phyloP scores from a whole-genome alignment of 2,797 vertebrate genomes.

The Mus spretus region DNA sequence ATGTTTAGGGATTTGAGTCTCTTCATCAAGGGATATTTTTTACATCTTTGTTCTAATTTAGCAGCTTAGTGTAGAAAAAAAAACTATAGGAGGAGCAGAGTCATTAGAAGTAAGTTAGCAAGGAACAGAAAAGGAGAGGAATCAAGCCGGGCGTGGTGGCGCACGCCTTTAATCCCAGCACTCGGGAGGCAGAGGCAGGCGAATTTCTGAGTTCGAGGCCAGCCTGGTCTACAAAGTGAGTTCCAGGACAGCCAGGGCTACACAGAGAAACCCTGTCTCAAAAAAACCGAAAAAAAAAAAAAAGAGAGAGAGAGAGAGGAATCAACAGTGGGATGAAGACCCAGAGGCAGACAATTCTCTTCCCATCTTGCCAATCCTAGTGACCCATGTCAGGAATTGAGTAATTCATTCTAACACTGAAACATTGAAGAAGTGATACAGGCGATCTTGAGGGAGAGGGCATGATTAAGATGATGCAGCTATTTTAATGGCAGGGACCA shows the following conservation, averaged over 20 bases:
- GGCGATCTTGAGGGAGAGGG: too few relatives aligned
- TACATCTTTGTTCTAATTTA: conserved; percentile 3
- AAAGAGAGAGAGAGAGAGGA: too few relatives aligned
- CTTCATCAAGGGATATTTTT: conserved; percentile 7
- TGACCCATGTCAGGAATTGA: neutral
- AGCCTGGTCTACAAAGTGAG: too few relatives aligned
- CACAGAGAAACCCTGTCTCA: too few relatives aligned
- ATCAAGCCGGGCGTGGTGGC: too few relatives aligned
- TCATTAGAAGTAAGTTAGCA: neutral
- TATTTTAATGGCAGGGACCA: accelerated
- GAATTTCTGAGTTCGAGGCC: too few relatives aligned
- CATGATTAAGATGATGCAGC: too few relatives aligned
- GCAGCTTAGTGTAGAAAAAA: neutral
- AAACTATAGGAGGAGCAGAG: neutral
- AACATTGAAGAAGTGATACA: neutral
- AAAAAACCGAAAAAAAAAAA: too few relatives aligned
- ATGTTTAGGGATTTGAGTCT: neutral
- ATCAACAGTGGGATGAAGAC: neutral
- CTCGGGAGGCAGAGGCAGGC: too few relatives aligned
- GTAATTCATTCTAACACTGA: neutral
- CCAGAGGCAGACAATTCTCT: neutral
- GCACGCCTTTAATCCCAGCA: too few relatives aligned
- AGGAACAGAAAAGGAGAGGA: neutral
- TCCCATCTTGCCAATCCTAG: too few relatives aligned
- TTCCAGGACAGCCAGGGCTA: too few relatives aligned